A percentile compares a stretch with the other conserved stretches of the same genome.
Conservation (phyloP, 2,797 vertebrate genomes). For the Champsocephalus gunnari region DNA sequence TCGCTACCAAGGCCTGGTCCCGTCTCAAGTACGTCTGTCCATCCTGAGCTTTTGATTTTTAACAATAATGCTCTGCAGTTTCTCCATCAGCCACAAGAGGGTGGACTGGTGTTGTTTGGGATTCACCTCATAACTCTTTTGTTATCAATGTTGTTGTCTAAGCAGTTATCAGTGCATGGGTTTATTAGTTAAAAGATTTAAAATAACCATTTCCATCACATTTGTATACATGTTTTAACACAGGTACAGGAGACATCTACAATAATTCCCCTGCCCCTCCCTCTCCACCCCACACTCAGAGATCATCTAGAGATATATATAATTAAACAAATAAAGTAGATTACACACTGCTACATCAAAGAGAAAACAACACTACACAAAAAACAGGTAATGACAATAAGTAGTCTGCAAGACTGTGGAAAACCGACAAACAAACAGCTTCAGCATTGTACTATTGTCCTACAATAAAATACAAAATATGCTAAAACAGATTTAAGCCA, state of each 20-base stretch:
- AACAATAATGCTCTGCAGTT: slow-evolving; percentile 19
- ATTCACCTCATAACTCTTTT: background rate
- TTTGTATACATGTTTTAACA: no score
- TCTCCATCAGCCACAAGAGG: slow-evolving; percentile 57
- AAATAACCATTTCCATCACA: background rate
- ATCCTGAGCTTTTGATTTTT: background rate
- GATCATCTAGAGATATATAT: no score
- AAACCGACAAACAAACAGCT: no score
- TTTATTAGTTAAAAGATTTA: background rate
- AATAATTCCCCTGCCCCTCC: background rate
- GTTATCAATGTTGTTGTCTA: background rate
- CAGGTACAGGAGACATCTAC: no score
- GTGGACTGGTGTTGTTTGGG: slow-evolving; percentile 33
- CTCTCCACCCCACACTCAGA: background rate
- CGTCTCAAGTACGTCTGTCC: slow-evolving; percentile 73
- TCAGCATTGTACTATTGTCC: no score
- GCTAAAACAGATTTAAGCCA: no score
- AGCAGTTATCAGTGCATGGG: background rate
- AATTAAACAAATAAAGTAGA: no score
- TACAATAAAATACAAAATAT: no score
- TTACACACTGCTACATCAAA: no score
- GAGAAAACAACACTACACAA: no score
- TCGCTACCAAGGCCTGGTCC: slow-evolving; percentile 76
- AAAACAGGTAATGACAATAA: no score
- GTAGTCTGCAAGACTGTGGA: no score